A percentile compares a stretch with the other conserved stretches of the same genome.
Evolutionary conservation across 2,888 invertebrate species (phyloP).

Genomic region (Epiblema foenella): DNA sequence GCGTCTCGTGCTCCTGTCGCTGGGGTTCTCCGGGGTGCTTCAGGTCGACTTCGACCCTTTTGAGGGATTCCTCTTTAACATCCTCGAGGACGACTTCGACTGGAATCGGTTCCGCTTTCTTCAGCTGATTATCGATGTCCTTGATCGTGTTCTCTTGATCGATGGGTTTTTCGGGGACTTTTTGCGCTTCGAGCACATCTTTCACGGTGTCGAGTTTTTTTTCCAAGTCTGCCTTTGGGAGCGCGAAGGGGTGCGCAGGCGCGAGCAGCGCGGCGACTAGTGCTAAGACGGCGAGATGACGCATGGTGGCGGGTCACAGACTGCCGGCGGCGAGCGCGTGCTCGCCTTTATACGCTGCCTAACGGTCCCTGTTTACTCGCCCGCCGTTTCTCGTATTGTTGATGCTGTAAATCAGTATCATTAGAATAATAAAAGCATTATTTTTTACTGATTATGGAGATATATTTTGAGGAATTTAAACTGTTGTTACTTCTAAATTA

Average conservation of each 20-base stretch:
- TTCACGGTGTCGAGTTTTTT: slow-evolving; percentile 55
- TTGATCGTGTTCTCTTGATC: slow-evolving; percentile 58
- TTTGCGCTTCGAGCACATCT: slow-evolving; percentile 56
- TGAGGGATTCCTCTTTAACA: slow-evolving; percentile 54
- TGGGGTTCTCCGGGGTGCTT: slow-evolving; percentile 74
- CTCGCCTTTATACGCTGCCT: slow-evolving; percentile 72
- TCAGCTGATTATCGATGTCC: slow-evolving; percentile 63
- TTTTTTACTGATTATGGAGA: background rate
- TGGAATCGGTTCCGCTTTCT: slow-evolving; percentile 62
- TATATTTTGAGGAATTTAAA: background rate
- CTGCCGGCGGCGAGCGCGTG: slow-evolving; percentile 60
- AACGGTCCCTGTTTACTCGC: slow-evolving; percentile 77
- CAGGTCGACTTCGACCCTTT: slow-evolving; percentile 66
- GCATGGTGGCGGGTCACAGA: slow-evolving; percentile 69
- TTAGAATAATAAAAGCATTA: slow-evolving; percentile 14
- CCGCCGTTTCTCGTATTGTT: slow-evolving; percentile 51
- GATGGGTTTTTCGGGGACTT: slow-evolving; percentile 57
- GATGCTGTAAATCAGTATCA: slow-evolving; percentile 25
- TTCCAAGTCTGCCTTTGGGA: slow-evolving; percentile 54
- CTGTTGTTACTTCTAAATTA: background rate
- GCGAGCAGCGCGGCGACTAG: slow-evolving; percentile 62
- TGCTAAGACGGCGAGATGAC: slow-evolving; percentile 67
- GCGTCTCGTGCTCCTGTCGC: slow-evolving; percentile 75
- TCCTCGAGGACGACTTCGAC: slow-evolving; percentile 68
- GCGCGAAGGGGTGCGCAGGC: slow-evolving; percentile 68